A percentile compares a stretch with the other conserved stretches of the same genome.
phyloP scores from a whole-genome alignment of 2,888 invertebrate genomes.

The Digitonthophagus gazella region DNA sequence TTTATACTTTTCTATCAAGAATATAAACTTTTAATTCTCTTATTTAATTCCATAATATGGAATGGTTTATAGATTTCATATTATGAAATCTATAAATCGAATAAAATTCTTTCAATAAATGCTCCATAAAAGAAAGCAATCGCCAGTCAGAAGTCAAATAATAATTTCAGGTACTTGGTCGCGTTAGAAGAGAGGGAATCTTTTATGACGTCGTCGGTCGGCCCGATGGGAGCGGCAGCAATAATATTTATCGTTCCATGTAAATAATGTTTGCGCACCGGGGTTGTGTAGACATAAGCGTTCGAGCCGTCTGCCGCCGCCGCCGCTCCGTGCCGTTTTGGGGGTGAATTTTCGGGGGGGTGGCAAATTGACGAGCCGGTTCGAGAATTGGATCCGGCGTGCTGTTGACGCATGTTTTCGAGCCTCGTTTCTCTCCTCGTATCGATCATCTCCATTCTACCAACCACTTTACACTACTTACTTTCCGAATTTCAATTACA shows the following conservation, averaged over 20 bases:
- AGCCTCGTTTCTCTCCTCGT: slow-evolving; percentile 55
- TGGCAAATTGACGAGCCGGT: slow-evolving; percentile 34
- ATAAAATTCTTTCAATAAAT: too few relatives aligned
- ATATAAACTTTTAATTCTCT: too few relatives aligned
- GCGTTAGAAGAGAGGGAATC: slow-evolving; percentile 35
- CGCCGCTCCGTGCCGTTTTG: slow-evolving; percentile 25
- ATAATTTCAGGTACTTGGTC: slow-evolving; percentile 28
- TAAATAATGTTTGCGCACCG: slow-evolving; percentile 53
- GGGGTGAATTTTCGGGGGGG: slow-evolving; percentile 27
- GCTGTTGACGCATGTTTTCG: slow-evolving; percentile 63
- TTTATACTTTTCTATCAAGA: too few relatives aligned
- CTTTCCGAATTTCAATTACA: too few relatives aligned
- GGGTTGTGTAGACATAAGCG: slow-evolving; percentile 44
- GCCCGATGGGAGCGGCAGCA: not conserved
- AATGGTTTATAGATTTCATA: too few relatives aligned
- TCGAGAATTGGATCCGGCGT: slow-evolving; percentile 39
- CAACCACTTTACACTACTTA: not conserved
- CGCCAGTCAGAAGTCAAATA: slow-evolving; percentile 26
- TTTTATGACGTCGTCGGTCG: slow-evolving; percentile 45
- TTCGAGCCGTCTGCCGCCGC: not conserved
- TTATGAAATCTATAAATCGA: too few relatives aligned
- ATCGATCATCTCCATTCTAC: slow-evolving; percentile 3
- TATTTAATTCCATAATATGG: too few relatives aligned
- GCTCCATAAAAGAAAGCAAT: too few relatives aligned
- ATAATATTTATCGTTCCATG: slow-evolving; percentile 49